Base-by-base conservation (phyloP, 2,888 invertebrate genomes). In the Dasypolia templi region DNA sequence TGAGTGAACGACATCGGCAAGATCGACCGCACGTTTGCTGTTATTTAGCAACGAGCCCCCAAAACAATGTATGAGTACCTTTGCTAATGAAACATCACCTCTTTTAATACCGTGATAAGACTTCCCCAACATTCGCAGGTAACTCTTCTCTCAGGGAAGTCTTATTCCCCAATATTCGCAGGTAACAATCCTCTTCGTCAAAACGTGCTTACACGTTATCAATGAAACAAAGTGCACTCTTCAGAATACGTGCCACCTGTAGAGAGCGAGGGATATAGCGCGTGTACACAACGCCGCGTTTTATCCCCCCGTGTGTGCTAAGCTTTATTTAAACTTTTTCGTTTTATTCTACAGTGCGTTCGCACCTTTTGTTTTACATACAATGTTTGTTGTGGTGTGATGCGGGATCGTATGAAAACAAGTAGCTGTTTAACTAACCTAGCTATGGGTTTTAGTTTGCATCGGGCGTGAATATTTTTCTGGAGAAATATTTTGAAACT, bases 201-300 rank as follows among this genome's bases (percentile, higher is more conserved):
- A 79, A 77, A 76, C 62, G 49, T 69, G 71, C 72, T 77, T 81
- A 77, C 70, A 81, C 62, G 72, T 79, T 75, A 83, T 79, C 77
- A 86, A 82, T 81, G 83, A 85, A 87, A 84, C 74, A 86, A 79
- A 87, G 79, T 81, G 84, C 86, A 85, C 85, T 87, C 83, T 76
- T 75, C 77, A 79, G 83, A 85, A 83, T 90, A 92, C 92, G 92
- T 92, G 92, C 89, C 89, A 88, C 87, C 87, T 86, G 88, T 84
- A 71, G 82, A 83, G 84, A 82, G 66, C 65, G 71, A 70, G 65
- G 92, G 92, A 92, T 92, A 88, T 85, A 79, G 73, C 74, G 46
- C 61, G 83, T 82, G 84, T 86, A 86, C 86, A 85, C 85, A 80
- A 64, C 73, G 72, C 69, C 59, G 61, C 59, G 72, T 79, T 86